A percentile compares a stretch with the other conserved stretches of the same genome.
Conservation (phyloP, 2,113 vertebrate genomes). For the Pelecanus crispus region DNA sequence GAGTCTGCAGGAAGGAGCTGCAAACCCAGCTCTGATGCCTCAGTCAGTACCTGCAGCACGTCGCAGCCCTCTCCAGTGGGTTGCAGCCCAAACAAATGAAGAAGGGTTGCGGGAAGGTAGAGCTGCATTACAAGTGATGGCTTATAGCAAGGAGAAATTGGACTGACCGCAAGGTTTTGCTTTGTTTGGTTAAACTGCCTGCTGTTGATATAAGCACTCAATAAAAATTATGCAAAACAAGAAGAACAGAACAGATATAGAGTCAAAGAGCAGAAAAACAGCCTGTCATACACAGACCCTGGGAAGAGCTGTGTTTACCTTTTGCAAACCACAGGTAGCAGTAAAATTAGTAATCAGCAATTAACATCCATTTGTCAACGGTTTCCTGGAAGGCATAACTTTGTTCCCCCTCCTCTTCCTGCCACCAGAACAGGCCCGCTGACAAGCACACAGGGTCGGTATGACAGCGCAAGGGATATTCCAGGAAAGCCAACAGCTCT, state of each 20-base stretch:
- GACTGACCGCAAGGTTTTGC: neutral
- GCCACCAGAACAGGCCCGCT: neutral
- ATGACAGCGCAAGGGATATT: neutral
- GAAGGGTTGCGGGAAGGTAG: neutral
- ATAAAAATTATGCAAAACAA: neutral
- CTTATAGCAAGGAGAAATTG: neutral
- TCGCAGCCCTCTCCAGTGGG: neutral
- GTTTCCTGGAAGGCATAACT: conserved; percentile 49
- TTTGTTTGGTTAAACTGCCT: neutral
- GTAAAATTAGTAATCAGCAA: conserved; percentile 60
- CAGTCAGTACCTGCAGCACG: neutral
- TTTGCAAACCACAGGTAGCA: conserved; percentile 53
- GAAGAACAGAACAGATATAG: neutral
- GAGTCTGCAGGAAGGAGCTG: neutral
- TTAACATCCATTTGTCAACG: conserved; percentile 41
- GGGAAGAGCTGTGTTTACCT: conserved; percentile 25
- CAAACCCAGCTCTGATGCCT: neutral
- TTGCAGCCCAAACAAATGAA: neutral
- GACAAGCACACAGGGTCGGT: neutral
- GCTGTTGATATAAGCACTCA: neutral
- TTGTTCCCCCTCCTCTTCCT: conserved; percentile 28
- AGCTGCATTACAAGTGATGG: neutral
- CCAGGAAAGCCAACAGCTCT: neutral
- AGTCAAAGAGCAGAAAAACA: conserved; percentile 21
- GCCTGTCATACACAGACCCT: neutral